A percentile compares a stretch with the other conserved stretches of the same genome.
Conservation (phyloP, 1,140 invertebrate genomes). For the Aphidius gifuensis region DNA sequence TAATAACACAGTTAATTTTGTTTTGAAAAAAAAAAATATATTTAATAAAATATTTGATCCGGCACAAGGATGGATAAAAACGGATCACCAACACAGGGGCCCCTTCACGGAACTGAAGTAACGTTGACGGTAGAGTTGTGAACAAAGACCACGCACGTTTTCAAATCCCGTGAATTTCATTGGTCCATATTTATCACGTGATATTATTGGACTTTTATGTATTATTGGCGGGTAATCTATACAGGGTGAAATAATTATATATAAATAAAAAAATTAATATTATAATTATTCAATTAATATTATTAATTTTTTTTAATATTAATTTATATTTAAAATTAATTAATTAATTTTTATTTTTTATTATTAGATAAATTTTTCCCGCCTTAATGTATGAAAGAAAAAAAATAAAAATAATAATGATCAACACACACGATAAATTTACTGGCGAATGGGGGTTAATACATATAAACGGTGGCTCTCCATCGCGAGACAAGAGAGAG, state of each 20-base stretch:
- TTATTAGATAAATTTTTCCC: not conserved
- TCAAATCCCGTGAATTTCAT: constrained; percentile 47
- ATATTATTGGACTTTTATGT: not conserved
- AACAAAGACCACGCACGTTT: constrained; percentile 56
- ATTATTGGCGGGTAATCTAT: constrained; percentile 28
- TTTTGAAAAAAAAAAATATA: not conserved
- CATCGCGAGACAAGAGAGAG: too few species aligned
- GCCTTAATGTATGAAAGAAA: too few species aligned
- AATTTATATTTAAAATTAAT: not conserved
- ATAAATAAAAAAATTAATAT: constrained; percentile 30
- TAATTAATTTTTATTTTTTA: not conserved
- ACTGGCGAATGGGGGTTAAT: too few species aligned
- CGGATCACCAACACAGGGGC: constrained; percentile 52
- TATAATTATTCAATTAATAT: too few species aligned
- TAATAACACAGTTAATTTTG: constrained; percentile 6
- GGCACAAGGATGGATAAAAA: constrained; percentile 44
- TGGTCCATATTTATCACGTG: constrained; percentile 46
- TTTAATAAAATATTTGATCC: constrained; percentile 9
- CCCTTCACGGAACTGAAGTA: constrained; percentile 54
- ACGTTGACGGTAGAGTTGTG: constrained; percentile 48
- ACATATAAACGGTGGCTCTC: too few species aligned
- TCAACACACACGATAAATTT: too few species aligned
- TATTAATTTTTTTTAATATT: too few species aligned
- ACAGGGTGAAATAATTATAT: constrained; percentile 31
- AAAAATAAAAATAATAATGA: too few species aligned